Conservation (phyloP, 2,797 vertebrate species). For the Pampus argenteus region DNA sequence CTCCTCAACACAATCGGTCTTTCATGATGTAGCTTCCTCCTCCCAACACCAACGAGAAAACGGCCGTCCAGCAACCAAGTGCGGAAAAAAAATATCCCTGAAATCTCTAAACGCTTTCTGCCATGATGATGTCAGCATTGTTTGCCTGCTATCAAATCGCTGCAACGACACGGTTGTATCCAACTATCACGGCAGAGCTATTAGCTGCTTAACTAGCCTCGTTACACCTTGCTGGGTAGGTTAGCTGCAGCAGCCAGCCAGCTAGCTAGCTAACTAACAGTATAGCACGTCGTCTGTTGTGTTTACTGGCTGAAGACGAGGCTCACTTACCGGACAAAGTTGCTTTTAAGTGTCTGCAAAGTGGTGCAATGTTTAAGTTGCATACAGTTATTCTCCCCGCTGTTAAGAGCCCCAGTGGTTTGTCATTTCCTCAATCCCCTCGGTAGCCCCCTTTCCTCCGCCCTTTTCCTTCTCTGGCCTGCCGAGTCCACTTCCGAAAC, state of each 20-base stretch:
- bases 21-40: slow-evolving; percentile 55
- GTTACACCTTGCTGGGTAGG: background rate
- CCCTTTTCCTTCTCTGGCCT: slow-evolving; percentile 57
- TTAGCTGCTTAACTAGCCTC: background rate
- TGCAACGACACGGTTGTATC: background rate
- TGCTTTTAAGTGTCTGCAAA: background rate
- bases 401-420: slow-evolving; percentile 19
- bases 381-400: background rate
- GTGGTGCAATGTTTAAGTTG: background rate
- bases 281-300: slow-evolving; percentile 44
- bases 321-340: slow-evolving; percentile 50
- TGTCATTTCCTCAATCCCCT: slow-evolving; percentile 42
- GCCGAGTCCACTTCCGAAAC: slow-evolving; percentile 68
- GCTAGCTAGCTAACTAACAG: no score
- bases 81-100: background rate
- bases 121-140: no score
- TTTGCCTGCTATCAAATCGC: background rate
- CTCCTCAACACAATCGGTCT: slow-evolving; percentile 64
- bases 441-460: slow-evolving; percentile 60
- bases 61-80: background rate
- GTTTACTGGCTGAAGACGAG: slow-evolving; percentile 25
- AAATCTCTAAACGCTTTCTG: background rate
- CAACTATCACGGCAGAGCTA: background rate
- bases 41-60: slow-evolving; percentile 6
- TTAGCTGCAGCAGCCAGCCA: slow-evolving; percentile 63